Conservation (phyloP, 2,797 vertebrate species). For the Acipenser oxyrinchus region DNA sequence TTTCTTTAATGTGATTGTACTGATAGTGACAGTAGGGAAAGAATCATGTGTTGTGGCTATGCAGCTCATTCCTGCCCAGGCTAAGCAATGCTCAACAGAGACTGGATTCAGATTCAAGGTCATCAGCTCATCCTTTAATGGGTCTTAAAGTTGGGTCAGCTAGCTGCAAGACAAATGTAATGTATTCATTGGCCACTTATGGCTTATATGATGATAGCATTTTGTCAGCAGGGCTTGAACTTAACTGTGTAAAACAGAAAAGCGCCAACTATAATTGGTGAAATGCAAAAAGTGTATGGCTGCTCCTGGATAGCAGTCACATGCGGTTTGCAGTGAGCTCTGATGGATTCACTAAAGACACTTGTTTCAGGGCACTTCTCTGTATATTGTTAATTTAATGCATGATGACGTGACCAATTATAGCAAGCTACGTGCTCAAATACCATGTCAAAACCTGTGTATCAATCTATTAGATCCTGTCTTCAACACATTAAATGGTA, state of each 20-base stretch:
- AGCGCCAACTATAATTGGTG: neutral
- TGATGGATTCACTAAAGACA: slow-evolving; percentile 80
- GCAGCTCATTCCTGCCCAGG: neutral
- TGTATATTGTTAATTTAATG: slow-evolving; percentile 84
- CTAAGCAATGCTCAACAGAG: slow-evolving; percentile 30
- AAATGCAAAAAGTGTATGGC: slow-evolving; percentile 44
- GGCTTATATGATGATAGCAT: slow-evolving; percentile 39
- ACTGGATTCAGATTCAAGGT: slow-evolving; percentile 30
- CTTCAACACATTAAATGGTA: slow-evolving; percentile 73
- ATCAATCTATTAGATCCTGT: slow-evolving; percentile 79
- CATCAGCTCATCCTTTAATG: slow-evolving; percentile 32
- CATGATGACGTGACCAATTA: slow-evolving; percentile 88
- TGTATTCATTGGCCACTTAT: slow-evolving; percentile 44
- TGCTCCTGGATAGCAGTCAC: slow-evolving; percentile 65
- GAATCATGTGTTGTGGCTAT: slow-evolving; percentile 5
- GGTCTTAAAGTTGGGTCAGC: slow-evolving; percentile 27
- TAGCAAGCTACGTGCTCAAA: slow-evolving; percentile 76
- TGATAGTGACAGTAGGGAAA: slow-evolving; percentile 2
- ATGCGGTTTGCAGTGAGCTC: slow-evolving; percentile 67
- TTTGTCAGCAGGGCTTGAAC: slow-evolving; percentile 28
- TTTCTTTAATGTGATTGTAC: slow-evolving; percentile 2
- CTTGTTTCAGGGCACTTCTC: slow-evolving; percentile 80
- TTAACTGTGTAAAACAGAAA: slow-evolving; percentile 24
- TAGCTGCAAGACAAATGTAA: slow-evolving; percentile 40
- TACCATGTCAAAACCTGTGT: slow-evolving; percentile 90